A percentile compares a stretch with the other conserved stretches of the same genome.
These are phyloP conservation scores for Microtus oregoni DNA, from an alignment of 2,113 vertebrate species.

Conservation along the genomic window DNA sequence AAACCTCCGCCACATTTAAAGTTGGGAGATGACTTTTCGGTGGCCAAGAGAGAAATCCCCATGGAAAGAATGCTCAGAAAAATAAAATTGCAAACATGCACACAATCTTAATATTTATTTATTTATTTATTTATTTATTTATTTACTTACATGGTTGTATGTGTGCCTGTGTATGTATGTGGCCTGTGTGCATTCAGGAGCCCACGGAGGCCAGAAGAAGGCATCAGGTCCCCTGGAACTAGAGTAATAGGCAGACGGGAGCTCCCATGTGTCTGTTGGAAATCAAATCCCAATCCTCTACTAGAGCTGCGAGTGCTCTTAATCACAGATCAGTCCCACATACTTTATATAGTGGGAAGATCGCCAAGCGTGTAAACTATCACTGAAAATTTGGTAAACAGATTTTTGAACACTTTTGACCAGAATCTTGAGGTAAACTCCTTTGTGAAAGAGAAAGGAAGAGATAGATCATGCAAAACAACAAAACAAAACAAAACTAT, in stretches of 20 bases:
- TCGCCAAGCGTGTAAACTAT: background rate
- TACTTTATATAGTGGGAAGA: background rate
- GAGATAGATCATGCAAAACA: background rate
- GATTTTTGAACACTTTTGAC: background rate
- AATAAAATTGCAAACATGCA: conserved; percentile 32
- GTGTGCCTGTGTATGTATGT: background rate
- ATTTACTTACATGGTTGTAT: background rate
- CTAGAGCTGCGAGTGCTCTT: background rate
- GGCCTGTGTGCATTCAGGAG: background rate
- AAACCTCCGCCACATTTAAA: background rate
- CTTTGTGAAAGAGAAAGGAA: background rate
- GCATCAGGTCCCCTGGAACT: background rate
- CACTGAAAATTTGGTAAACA: background rate
- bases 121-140: no score
- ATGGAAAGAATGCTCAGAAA: conserved; percentile 5
- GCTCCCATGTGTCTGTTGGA: background rate
- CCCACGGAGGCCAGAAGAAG: background rate
- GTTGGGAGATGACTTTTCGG: conserved; percentile 21
- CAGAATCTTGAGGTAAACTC: background rate
- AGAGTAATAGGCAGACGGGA: background rate
- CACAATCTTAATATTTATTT: background rate
- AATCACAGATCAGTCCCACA: background rate
- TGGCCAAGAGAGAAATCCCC: background rate
- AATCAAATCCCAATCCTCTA: background rate
- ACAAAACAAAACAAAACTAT: background rate